Percentiles rank a stretch among this genome's conserved stretches.
Evolutionary conservation across 2,888 invertebrate genomes (phyloP).

Genomic region (Atrina japonica): DNA sequence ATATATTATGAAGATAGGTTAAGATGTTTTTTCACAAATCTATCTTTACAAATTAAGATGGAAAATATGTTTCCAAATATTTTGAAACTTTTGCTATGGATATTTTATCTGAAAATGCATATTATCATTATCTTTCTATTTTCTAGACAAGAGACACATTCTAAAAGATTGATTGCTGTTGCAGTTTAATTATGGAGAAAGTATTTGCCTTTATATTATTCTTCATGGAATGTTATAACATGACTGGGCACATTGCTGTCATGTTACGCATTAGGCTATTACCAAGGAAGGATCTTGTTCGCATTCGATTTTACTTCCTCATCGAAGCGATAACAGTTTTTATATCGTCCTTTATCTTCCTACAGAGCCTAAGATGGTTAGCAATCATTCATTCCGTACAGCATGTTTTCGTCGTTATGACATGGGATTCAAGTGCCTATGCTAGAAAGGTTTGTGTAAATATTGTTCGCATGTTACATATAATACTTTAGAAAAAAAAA

Average conservation of each 20-base stretch:
- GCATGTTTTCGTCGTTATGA: conserved; percentile 70
- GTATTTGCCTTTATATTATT: conserved; percentile 48
- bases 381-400: conserved; percentile 67
- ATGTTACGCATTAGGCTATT: conserved; percentile 70
- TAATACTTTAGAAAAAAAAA: no score
- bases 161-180: no score
- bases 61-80: no score
- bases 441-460: conserved; percentile 75
- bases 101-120: no score
- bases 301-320: conserved; percentile 71
- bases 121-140: no score
- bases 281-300: conserved; percentile 73
- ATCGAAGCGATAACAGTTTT: conserved; percentile 71
- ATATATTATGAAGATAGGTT: no score
- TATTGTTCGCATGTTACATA: no score
- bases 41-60: no score
- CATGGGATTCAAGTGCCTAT: conserved; percentile 67
- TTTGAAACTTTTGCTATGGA: no score
- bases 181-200: no score
- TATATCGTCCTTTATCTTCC: conserved; percentile 62
- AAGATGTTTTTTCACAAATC: no score
- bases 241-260: conserved; percentile 65
- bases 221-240: conserved; percentile 70
- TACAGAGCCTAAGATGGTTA: conserved; percentile 67
- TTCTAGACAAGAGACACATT: no score